Evolutionary conservation across 2,113 vertebrate species (phyloP), one percentile per base, ranked within the genome.

Genomic region (Peromyscus leucopus): DNA sequence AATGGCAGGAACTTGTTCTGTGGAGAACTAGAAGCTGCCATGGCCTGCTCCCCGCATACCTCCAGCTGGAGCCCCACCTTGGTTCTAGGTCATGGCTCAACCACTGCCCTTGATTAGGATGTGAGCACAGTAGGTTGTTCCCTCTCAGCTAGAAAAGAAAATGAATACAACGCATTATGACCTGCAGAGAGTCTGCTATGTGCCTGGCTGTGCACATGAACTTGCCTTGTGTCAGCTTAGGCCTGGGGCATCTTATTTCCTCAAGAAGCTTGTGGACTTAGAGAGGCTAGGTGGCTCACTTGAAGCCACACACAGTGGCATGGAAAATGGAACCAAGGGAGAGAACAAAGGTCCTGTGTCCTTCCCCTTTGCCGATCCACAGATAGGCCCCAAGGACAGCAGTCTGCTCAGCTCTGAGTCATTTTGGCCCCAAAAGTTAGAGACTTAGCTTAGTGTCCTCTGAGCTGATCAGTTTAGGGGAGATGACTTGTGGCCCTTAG

Each of bases 401-500:
- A 17, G 61, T 65, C 24, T 75, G 28, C 10, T 75, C 2, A 7
- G 12, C 72, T 87, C 92, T 22, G 33, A 84, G 36, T 71, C 75
- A 31, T 22, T 94, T 91, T 17, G 36, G 51, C 11, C 46, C 71
- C 31, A 15, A 63, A 71, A 89, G 88, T 90, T 85, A 72, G 84
- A 96, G 88, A 86, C 69, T 82, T 69, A n/a, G 28, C 55, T 91
- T 71, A 5, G 51, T 36, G 71, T 72, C 72, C 92, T 93, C n/a
- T 10, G 46, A 65, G 65, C 84, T 28, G 48, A 65, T 15, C 36
- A 24, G 72, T 87, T 95, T 57, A 33, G 78, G 6, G 48, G 82
- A 97, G 86, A 94, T 0, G 2, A 48, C 67, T 42, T 28, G 79
- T 92, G 93, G 76, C 89, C 88, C 82, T 91, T 89, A 78, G 92